Evolutionary conservation across 2,113 vertebrate species (phyloP).

Genomic region (Dermatemys mawii): DNA sequence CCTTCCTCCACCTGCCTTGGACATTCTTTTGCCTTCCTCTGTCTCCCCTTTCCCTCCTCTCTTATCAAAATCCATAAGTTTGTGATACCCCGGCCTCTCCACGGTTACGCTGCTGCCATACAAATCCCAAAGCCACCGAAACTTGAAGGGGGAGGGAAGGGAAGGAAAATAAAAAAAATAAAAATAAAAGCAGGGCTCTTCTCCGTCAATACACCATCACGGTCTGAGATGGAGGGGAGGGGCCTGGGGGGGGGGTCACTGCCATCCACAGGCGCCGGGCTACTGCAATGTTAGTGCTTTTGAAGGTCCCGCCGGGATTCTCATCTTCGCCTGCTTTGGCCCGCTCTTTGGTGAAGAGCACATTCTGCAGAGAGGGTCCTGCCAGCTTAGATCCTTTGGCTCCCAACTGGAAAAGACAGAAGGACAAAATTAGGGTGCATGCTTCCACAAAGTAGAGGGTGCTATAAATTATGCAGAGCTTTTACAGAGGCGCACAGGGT

Average conservation of each 20-base stretch:
- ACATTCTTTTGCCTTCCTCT: constrained; percentile 93
- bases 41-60: constrained; percentile 94
- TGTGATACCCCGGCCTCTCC: constrained; percentile 99
- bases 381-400: constrained; percentile 32
- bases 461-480: neutral
- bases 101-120: constrained; percentile 96
- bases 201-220: constrained; percentile 74
- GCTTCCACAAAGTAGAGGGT: neutral
- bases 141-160: constrained; percentile 67
- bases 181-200: constrained; percentile 39
- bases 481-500: neutral
- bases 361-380: constrained; percentile 68
- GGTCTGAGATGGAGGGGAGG: constrained; percentile 5
- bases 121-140: constrained; percentile 88
- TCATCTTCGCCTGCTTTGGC: constrained; percentile 49
- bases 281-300: constrained; percentile 60
- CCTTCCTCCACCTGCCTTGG: constrained; percentile 80
- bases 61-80: constrained; percentile 99
- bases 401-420: constrained; percentile 56
- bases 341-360: constrained; percentile 47
- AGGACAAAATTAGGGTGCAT: neutral
- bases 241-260: constrained; percentile 28
- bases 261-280: constrained; percentile 51
- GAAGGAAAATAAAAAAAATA: constrained; percentile 8
- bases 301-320: neutral